Conservation (phyloP, 1,140 invertebrate species). For the Gonioctena quinquepunctata region DNA sequence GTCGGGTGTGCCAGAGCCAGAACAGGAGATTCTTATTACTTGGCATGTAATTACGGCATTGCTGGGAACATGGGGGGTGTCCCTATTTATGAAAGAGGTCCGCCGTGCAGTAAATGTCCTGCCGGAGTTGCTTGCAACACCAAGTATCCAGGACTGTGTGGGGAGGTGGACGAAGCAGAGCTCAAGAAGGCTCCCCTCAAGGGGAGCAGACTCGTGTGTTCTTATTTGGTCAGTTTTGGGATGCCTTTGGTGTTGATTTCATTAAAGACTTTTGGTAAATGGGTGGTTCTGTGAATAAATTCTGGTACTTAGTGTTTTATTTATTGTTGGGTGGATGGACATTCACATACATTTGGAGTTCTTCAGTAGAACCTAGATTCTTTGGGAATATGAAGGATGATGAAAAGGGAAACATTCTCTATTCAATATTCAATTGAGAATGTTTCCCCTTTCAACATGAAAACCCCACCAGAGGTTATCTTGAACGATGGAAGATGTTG, state of each 20-base stretch:
- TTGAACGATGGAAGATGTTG: too few species aligned
- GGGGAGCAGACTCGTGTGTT: neutral
- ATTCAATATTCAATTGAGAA: too few species aligned
- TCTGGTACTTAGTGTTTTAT: too few species aligned
- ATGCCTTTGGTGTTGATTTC: neutral
- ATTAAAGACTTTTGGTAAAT: neutral
- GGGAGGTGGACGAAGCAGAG: constrained; percentile 8
- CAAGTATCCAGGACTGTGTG: constrained; percentile 6
- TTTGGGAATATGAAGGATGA: too few species aligned
- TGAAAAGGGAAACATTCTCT: too few species aligned
- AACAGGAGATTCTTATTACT: neutral
- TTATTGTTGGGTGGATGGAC: neutral
- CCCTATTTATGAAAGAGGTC: constrained; percentile 19
- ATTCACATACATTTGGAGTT: too few species aligned
- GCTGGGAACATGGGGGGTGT: constrained; percentile 17
- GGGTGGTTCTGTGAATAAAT: too few species aligned
- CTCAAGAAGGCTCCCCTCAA: neutral
- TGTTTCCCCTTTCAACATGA: too few species aligned
- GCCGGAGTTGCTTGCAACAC: neutral
- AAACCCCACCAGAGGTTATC: too few species aligned
- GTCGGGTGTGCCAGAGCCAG: constrained; percentile 22
- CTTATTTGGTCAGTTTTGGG: neutral
- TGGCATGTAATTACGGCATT: constrained; percentile 31
- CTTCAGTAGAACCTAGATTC: too few species aligned
- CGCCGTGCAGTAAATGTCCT: neutral